Evolutionary conservation across 2,888 invertebrate species (phyloP).

Genomic region (Chirona hameri): DNA sequence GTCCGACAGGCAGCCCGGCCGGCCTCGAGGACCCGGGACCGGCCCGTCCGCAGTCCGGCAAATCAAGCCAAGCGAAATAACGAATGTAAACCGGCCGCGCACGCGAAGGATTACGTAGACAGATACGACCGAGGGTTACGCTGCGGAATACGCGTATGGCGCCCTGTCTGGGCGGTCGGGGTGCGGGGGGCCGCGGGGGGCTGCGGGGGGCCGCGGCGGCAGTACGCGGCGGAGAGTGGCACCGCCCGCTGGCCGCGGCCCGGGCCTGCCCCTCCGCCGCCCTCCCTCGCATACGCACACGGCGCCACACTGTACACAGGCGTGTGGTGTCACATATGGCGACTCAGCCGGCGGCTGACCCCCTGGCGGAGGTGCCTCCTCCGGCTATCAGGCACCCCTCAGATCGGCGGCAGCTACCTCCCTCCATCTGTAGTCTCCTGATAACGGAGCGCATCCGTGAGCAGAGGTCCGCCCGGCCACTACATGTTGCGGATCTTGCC

Average conservation of each 20-base stretch:
- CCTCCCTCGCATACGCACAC: neutral
- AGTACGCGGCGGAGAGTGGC: too few species aligned
- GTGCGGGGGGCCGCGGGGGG: neutral
- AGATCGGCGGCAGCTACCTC: too few species aligned
- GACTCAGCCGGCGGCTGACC: too few species aligned
- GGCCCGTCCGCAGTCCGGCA: neutral
- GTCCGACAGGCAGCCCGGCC: neutral
- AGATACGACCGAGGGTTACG: too few species aligned
- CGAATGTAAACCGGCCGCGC: too few species aligned
- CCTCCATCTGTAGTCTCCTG: too few species aligned
- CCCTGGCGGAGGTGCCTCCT: too few species aligned
- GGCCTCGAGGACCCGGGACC: neutral
- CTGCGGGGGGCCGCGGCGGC: neutral
- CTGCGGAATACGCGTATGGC: neutral
- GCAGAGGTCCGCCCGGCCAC: neutral
- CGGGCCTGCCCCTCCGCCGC: too few species aligned
- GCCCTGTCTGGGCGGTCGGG: neutral
- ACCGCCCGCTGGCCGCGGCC: too few species aligned
- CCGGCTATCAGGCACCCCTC: too few species aligned
- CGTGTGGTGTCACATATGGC: neutral
- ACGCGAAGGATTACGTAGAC: neutral
- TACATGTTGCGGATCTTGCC: slow-evolving; percentile 94
- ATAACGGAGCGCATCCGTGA: too few species aligned
- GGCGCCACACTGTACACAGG: neutral
- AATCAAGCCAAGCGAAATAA: neutral